These are phyloP conservation scores for Cephalopachus bancanus DNA, from an alignment of 2,797 vertebrate species.

Conservation along the genomic window DNA sequence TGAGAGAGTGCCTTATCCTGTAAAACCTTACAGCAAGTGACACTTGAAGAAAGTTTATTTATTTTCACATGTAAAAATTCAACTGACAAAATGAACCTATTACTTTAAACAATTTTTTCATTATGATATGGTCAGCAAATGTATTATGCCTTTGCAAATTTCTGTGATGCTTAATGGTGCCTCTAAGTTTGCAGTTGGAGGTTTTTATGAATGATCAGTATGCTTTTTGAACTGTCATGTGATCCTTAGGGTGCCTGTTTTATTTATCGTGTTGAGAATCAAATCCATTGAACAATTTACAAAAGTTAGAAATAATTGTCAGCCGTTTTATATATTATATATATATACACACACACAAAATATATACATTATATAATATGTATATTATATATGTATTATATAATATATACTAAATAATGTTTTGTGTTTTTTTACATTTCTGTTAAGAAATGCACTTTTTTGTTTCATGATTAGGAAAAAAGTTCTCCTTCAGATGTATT, in stretches of 20 bases:
- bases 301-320: conserved; percentile 78
- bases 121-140: conserved; percentile 82
- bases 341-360: conserved; percentile 29
- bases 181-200: conserved; percentile 80
- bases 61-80: conserved; percentile 81
- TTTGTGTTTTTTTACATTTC: conserved; percentile 75
- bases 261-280: conserved; percentile 78
- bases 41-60: conserved; percentile 73
- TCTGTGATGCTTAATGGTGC: conserved; percentile 78
- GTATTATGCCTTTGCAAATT: conserved; percentile 83
- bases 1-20: conserved; percentile 80
- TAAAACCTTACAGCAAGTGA: conserved; percentile 74
- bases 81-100: conserved; percentile 56
- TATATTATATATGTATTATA: conserved; percentile 43
- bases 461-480: conserved; percentile 46
- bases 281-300: conserved; percentile 82
- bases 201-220: conserved; percentile 80
- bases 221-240: conserved; percentile 83
- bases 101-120: conserved; percentile 76
- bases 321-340: conserved; percentile 72
- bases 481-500: conserved; percentile 56
- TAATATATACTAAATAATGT: conserved; percentile 59
- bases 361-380: conserved; percentile 52
- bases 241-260: conserved; percentile 79
- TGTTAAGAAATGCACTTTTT: conserved; percentile 69